Conservation (phyloP, 2,888 invertebrate species). For the Synergus gifuensis region DNA sequence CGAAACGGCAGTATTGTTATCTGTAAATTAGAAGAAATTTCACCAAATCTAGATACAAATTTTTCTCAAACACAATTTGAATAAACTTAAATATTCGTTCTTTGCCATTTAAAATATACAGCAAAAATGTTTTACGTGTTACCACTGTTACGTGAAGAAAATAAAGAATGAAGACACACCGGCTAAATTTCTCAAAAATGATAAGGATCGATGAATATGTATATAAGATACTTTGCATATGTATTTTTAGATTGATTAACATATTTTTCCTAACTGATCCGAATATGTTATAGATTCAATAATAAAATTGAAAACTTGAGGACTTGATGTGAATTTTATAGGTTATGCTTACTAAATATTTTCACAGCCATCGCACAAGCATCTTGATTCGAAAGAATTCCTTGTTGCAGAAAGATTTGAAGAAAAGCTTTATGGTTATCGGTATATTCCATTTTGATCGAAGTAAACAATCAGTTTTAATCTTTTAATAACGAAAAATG, state of each 20-base stretch:
- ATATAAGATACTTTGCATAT: background rate
- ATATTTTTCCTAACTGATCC: background rate
- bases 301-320: background rate
- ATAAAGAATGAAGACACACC: background rate
- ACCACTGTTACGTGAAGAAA: too few relatives aligned
- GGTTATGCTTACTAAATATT: conserved; percentile 26
- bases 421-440: conserved; percentile 64
- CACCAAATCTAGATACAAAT: background rate
- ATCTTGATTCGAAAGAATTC: conserved; percentile 57
- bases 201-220: background rate
- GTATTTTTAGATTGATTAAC: background rate
- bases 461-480: background rate
- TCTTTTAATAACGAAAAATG: background rate
- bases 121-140: too few relatives aligned
- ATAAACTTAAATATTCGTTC: too few relatives aligned
- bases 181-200: background rate
- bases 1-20: conserved; percentile 47
- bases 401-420: conserved; percentile 66
- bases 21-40: conserved; percentile 57
- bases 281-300: background rate
- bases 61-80: too few relatives aligned
- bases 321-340: background rate
- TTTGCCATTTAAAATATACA: too few relatives aligned
- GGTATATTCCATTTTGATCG: conserved; percentile 47
- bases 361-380: conserved; percentile 52